Evolutionary conservation across 2,113 vertebrate genomes (phyloP).

Genomic region (Atlantisia rogersi): DNA sequence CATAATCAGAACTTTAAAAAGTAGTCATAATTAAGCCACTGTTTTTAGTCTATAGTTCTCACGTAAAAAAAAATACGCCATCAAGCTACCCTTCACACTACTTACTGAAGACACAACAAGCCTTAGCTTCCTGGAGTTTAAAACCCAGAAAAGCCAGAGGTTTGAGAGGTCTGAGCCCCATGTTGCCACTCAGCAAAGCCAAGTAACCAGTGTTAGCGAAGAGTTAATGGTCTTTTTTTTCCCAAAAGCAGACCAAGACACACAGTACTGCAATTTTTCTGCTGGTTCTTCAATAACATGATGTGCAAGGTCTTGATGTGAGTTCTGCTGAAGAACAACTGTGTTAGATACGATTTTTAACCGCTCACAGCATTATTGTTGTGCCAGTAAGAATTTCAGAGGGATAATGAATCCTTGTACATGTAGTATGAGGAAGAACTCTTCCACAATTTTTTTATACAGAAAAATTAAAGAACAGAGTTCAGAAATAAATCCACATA

Average conservation of each 20-base stretch:
- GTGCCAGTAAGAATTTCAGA: neutral
- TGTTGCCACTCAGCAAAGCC: neutral
- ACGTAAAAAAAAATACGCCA: neutral
- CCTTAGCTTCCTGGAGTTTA: neutral
- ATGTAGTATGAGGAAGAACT: neutral
- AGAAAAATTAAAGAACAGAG: neutral
- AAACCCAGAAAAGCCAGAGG: neutral
- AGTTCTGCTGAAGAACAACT: neutral
- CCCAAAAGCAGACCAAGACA: neutral
- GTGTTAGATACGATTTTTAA: neutral
- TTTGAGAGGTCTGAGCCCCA: neutral
- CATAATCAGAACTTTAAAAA: fast-evolving
- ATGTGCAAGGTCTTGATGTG: neutral
- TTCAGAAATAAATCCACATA: neutral
- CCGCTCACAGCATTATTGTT: neutral
- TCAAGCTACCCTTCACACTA: neutral
- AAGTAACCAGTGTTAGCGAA: neutral
- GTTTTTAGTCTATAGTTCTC: neutral
- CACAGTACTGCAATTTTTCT: neutral
- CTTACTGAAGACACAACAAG: neutral
- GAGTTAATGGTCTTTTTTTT: neutral
- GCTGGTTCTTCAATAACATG: neutral
- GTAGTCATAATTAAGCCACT: neutral
- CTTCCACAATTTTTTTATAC: neutral
- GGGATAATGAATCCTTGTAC: neutral